Percentiles rank a stretch among this genome's conserved stretches.
phyloP scores from a whole-genome alignment of 2,113 vertebrate species.

The Actenoides lindsayi region DNA sequence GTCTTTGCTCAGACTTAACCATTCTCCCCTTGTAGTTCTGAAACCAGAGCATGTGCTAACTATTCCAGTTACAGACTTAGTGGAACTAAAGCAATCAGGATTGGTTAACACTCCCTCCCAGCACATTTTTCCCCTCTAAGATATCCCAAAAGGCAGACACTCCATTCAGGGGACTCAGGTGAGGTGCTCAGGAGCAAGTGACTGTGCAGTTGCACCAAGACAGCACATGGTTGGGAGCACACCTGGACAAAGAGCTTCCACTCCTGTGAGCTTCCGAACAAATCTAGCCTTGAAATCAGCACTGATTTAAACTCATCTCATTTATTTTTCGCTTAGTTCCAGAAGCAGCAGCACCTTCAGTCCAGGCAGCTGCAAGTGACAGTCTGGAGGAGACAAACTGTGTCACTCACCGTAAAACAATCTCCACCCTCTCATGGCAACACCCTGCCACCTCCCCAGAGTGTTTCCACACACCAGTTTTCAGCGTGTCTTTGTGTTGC shows the following conservation, averaged over 20 bases:
- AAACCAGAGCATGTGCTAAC: not conserved
- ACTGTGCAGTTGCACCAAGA: not conserved
- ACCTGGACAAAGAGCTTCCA: not conserved
- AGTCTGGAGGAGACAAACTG: not conserved
- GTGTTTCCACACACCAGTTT: not conserved
- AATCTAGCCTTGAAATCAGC: not conserved
- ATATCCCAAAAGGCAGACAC: not conserved
- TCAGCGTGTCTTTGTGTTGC: not conserved
- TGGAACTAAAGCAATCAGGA: not conserved
- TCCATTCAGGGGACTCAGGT: not conserved
- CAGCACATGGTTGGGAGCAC: not conserved
- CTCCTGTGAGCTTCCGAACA: not conserved
- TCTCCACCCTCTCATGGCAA: not conserved
- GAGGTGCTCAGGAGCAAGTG: not conserved
- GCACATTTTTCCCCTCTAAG: rapidly evolving
- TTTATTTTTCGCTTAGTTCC: not conserved
- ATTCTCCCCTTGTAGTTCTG: not conserved
- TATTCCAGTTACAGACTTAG: not conserved
- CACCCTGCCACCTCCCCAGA: not conserved
- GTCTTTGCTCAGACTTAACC: not conserved
- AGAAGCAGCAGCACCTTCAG: not conserved
- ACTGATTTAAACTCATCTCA: not conserved
- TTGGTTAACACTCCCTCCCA: not conserved
- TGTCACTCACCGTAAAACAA: not conserved
- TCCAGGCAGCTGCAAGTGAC: not conserved